phyloP scores from a whole-genome alignment of 2,888 invertebrate genomes.

The Euclidia mi region DNA sequence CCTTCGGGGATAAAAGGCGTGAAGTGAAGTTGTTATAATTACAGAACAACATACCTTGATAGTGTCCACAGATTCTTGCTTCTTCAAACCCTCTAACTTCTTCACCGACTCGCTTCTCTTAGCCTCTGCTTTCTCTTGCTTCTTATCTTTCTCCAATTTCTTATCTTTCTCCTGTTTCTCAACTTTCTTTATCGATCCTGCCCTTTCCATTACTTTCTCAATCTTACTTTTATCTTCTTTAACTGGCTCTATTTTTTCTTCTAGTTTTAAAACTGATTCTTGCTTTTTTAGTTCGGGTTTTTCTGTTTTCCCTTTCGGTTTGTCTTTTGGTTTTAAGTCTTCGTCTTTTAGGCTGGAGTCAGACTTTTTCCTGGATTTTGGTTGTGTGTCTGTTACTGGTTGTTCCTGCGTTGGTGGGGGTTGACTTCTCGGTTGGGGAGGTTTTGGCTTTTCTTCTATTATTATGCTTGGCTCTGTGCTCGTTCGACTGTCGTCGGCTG shows the following conservation, averaged over 20 bases:
- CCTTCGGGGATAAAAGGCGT: neutral
- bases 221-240: constrained; percentile 56
- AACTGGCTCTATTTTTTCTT: constrained; percentile 53
- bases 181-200: constrained; percentile 74
- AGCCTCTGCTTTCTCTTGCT: constrained; percentile 77
- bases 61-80: constrained; percentile 81
- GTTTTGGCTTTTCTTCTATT: constrained; percentile 70
- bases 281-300: constrained; percentile 75
- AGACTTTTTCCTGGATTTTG: constrained; percentile 80
- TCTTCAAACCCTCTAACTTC: constrained; percentile 76
- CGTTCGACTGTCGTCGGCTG: constrained; percentile 81
- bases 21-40: no score
- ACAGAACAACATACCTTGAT: constrained; percentile 67
- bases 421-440: constrained; percentile 54
- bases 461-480: constrained; percentile 72
- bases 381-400: constrained; percentile 58
- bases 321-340: constrained; percentile 73
- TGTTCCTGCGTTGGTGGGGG: constrained; percentile 56
- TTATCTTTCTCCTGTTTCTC: constrained; percentile 71
- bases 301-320: constrained; percentile 65
- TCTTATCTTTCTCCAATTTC: constrained; percentile 70
- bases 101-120: constrained; percentile 78
- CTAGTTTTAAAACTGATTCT: constrained; percentile 71
- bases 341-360: constrained; percentile 85
- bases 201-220: constrained; percentile 70